phyloP scores from a whole-genome alignment of 2,113 vertebrate species.

The Camelus dromedarius region DNA sequence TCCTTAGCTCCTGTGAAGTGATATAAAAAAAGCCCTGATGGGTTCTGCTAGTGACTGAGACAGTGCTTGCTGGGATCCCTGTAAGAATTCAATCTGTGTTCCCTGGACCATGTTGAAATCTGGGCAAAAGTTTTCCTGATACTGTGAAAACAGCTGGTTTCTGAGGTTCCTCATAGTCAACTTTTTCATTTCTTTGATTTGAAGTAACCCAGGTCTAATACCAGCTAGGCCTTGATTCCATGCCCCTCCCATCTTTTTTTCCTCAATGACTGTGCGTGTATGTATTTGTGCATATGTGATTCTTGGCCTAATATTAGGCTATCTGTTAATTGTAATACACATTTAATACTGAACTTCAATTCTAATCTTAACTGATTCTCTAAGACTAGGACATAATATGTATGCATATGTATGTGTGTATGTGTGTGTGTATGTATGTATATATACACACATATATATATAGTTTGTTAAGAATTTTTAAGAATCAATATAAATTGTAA shows the following conservation, averaged over 20 bases:
- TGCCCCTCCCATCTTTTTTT: neutral
- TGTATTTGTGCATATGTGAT: neutral
- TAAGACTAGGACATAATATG: neutral
- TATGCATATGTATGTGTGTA: neutral
- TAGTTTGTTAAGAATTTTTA: neutral
- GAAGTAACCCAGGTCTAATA: neutral
- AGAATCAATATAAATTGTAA: neutral
- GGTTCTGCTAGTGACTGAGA: neutral
- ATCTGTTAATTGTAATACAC: conserved; percentile 4
- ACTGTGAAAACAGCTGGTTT: neutral
- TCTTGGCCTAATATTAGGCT: conserved; percentile 5
- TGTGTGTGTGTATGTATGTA: too few species aligned
- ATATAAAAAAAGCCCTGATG: neutral
- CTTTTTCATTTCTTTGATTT: neutral
- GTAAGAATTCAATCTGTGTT: neutral
- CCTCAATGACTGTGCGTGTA: neutral
- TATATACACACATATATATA: too few species aligned
- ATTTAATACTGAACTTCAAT: neutral
- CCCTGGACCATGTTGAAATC: neutral
- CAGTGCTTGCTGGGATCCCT: neutral
- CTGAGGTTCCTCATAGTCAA: neutral
- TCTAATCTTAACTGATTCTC: neutral
- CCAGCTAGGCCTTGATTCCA: neutral
- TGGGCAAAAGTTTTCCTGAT: conserved; percentile 25
- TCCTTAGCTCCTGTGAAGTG: neutral